Conservation (phyloP, 1,140 invertebrate species). For the Pseudomyrmex flavicornis region DNA sequence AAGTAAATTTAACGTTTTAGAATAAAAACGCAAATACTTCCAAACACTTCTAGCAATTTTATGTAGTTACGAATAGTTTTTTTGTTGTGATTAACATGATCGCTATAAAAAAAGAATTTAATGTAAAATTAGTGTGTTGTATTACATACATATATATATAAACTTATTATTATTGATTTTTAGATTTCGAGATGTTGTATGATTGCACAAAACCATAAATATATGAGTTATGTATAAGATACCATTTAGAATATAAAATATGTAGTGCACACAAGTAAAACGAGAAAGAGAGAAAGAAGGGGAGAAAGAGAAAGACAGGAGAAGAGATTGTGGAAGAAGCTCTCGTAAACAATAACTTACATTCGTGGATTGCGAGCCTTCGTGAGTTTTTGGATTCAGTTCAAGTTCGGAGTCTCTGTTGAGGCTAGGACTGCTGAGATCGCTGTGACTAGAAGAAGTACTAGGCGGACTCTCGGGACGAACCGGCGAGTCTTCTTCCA, state of each 20-base stretch:
- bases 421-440: conserved; percentile 89
- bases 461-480: conserved; percentile 88
- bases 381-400: conserved; percentile 83
- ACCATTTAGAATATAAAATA: conserved; percentile 29
- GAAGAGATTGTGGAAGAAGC: background rate
- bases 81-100: too few species aligned
- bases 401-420: conserved; percentile 89
- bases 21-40: too few species aligned
- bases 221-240: conserved; percentile 15
- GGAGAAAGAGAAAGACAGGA: background rate
- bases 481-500: conserved; percentile 81
- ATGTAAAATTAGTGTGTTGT: background rate
- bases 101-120: too few species aligned
- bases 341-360: conserved; percentile 67
- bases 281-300: background rate
- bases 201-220: conserved; percentile 13
- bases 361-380: conserved; percentile 77
- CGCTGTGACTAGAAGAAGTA: conserved; percentile 89
- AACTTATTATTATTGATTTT: conserved; percentile 10
- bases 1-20: too few species aligned
- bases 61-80: too few species aligned
- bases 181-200: conserved; percentile 30
- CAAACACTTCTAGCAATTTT: too few species aligned
- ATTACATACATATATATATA: background rate
- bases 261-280: conserved; percentile 3